Evolutionary conservation across 2,113 vertebrate genomes (phyloP).

Genomic region (Ibidorhyncha struthersii): DNA sequence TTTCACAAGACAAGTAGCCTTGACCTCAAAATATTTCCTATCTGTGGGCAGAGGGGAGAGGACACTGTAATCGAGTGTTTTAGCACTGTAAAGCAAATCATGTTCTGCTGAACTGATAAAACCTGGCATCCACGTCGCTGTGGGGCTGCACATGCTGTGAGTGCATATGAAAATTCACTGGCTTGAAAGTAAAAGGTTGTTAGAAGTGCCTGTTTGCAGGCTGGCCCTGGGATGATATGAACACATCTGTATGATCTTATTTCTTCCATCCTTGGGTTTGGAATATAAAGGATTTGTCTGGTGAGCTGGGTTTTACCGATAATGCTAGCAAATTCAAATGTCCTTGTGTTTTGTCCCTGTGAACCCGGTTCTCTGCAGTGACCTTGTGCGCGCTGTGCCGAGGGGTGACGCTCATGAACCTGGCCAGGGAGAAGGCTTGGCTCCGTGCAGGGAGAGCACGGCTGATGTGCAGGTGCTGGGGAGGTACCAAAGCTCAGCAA

Average conservation of each 20-base stretch:
- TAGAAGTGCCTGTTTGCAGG: neutral
- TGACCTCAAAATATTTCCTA: neutral
- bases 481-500: neutral
- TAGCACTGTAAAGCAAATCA: neutral
- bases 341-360: neutral
- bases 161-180: neutral
- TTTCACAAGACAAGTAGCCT: neutral
- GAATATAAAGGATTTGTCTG: neutral
- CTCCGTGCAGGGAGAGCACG: fast-evolving
- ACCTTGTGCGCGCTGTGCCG: neutral
- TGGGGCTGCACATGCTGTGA: neutral
- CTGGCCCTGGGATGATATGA: neutral
- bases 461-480: neutral
- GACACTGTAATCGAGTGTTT: neutral
- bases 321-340: neutral
- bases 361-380: neutral
- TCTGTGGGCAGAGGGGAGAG: neutral
- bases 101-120: neutral
- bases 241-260: neutral
- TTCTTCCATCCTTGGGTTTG: neutral
- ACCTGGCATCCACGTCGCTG: neutral
- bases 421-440: neutral
- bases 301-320: neutral
- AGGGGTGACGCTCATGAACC: neutral
- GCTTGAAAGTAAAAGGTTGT: neutral